These are phyloP conservation scores for Crotophaga sulcirostris DNA, from an alignment of 2,113 vertebrate genomes.

Conservation along the genomic window DNA sequence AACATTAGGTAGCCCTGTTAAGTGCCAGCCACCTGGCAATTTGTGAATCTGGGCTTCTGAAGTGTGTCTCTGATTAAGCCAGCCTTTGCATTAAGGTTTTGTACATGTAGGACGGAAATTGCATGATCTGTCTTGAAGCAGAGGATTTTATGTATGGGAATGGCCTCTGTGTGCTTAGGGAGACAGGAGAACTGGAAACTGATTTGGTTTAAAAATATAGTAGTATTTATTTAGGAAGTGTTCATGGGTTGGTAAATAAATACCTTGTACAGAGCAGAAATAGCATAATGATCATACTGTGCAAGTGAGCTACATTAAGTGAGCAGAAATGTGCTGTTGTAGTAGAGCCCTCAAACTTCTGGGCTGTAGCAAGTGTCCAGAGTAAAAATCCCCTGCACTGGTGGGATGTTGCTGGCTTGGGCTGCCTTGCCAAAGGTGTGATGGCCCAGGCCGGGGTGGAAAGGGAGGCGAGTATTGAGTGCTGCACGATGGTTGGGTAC, in stretches of 20 bases:
- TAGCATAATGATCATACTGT: neutral
- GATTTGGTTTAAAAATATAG: neutral
- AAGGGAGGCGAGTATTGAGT: rapidly evolving
- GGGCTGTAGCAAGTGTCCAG: neutral
- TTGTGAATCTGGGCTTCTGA: neutral
- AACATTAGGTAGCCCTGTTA: neutral
- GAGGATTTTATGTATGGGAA: neutral
- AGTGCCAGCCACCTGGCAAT: neutral
- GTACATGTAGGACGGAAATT: neutral
- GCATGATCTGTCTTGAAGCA: neutral
- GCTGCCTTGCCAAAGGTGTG: neutral
- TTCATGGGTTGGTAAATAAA: neutral
- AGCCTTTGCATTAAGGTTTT: neutral
- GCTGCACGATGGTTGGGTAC: neutral
- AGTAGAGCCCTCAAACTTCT: neutral
- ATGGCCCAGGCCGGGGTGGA: no score
- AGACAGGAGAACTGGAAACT: neutral
- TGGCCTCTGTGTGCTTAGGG: neutral
- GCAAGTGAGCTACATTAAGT: neutral
- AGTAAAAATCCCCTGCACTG: neutral
- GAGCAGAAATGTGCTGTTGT: neutral
- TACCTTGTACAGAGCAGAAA: neutral
- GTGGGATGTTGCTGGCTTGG: neutral
- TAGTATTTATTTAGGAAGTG: neutral
- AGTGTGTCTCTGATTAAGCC: neutral